Conservation (phyloP, 2,113 vertebrate species). For the Hepsetus odoe region DNA sequence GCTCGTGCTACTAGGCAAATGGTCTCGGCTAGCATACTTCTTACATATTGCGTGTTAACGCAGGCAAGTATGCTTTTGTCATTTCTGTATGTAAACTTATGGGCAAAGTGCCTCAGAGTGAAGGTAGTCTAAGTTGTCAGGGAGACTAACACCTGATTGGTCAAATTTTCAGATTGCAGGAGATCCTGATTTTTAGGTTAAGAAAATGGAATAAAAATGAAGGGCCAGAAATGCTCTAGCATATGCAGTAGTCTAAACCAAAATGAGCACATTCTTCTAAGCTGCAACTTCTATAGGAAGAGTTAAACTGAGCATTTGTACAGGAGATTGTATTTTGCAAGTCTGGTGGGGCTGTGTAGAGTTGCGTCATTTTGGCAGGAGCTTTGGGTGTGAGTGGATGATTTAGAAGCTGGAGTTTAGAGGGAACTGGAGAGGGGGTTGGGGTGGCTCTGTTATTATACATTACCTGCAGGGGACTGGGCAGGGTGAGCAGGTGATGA, state of each 20-base stretch:
- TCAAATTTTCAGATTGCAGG: slow-evolving; percentile 53
- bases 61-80: not conserved
- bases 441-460: slow-evolving; percentile 80
- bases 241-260: slow-evolving; percentile 21
- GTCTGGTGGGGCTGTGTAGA: slow-evolving; percentile 25
- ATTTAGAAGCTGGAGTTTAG: slow-evolving; percentile 52
- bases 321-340: slow-evolving; percentile 57
- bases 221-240: slow-evolving; percentile 42
- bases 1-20: slow-evolving; percentile 60
- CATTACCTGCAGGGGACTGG: slow-evolving; percentile 96
- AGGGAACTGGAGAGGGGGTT: slow-evolving; percentile 3
- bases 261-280: slow-evolving; percentile 21
- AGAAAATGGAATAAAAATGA: slow-evolving; percentile 58
- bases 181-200: slow-evolving; percentile 55
- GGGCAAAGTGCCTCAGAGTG: slow-evolving; percentile 51
- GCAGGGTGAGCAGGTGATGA: slow-evolving; percentile 81
- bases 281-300: slow-evolving; percentile 29
- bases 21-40: slow-evolving; percentile 33
- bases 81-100: slow-evolving; percentile 54
- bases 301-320: not conserved
- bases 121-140: slow-evolving; percentile 63
- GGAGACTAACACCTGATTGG: slow-evolving; percentile 47
- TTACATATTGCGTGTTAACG: not conserved
- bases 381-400: slow-evolving; percentile 43
- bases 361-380: slow-evolving; percentile 44